A percentile compares a stretch with the other conserved stretches of the same genome.
These are phyloP conservation scores for Sebastes jordani DNA, from an alignment of 2,797 vertebrate species.

Conservation along the genomic window DNA sequence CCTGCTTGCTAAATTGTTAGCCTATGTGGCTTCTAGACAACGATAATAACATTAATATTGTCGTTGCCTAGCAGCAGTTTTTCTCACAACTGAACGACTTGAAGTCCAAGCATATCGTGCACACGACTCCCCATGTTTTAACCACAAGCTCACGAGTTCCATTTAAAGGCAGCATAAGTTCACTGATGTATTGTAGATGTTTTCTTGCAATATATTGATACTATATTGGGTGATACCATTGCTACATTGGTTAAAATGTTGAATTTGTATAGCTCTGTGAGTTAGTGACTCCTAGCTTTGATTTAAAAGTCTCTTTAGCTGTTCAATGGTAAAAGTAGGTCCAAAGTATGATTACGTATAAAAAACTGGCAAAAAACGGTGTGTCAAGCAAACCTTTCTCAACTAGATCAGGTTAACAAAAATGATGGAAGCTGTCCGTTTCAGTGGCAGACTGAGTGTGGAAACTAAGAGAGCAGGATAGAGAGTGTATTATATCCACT, in stretches of 20 bases:
- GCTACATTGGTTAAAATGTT: neutral
- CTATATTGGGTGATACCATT: too few relatives aligned
- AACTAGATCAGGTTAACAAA: neutral
- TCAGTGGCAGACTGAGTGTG: neutral
- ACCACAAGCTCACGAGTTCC: too few relatives aligned
- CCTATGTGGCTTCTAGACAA: too few relatives aligned
- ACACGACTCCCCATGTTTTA: too few relatives aligned
- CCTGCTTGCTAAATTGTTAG: too few relatives aligned
- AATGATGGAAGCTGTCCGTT: neutral
- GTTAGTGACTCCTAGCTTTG: neutral
- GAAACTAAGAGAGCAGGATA: neutral
- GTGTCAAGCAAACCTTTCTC: neutral
- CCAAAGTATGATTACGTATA: neutral
- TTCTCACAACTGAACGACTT: too few relatives aligned
- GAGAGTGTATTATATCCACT: slow-evolving; percentile 34
- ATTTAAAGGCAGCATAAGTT: neutral
- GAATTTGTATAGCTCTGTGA: neutral
- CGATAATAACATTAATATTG: too few relatives aligned
- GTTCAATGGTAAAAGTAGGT: neutral
- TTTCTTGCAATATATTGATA: neutral
- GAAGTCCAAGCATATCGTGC: too few relatives aligned
- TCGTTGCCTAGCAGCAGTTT: too few relatives aligned
- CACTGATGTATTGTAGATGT: neutral
- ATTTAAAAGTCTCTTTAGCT: neutral
- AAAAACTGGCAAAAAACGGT: too few relatives aligned